These are phyloP conservation scores for Onychomys torridus DNA, from an alignment of 2,797 vertebrate species.

Conservation along the genomic window DNA sequence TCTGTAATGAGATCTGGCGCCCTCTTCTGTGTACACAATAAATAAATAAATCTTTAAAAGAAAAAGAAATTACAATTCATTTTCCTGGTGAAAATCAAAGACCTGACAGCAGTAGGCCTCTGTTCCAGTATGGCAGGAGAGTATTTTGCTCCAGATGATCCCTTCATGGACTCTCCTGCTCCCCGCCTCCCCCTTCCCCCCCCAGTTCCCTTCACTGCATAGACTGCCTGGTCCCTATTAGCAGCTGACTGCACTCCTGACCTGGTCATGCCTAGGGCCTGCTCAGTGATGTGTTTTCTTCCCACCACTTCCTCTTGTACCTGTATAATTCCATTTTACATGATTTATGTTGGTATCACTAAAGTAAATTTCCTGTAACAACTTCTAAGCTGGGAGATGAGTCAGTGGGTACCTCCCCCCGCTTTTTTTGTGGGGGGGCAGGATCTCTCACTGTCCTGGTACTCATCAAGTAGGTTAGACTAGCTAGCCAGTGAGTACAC, in stretches of 20 bases:
- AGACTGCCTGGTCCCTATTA: not conserved
- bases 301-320: not conserved
- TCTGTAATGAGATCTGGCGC: too few species aligned
- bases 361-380: conserved; percentile 42
- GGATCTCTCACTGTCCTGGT: not conserved
- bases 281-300: conserved; percentile 38
- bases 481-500: not conserved
- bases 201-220: not conserved
- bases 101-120: not conserved
- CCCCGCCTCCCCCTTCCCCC: too few species aligned
- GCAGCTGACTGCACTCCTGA: conserved; percentile 12
- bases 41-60: too few species aligned
- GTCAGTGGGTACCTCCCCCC: not conserved
- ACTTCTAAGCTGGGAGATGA: not conserved
- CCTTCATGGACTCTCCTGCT: not conserved
- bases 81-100: conserved; percentile 10
- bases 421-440: not conserved
- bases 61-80: too few species aligned
- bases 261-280: not conserved
- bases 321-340: conserved; percentile 12
- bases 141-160: not conserved
- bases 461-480: not conserved
- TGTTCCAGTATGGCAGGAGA: not conserved
- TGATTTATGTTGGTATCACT: not conserved
- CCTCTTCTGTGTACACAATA: too few species aligned